Conservation (phyloP, 2,113 vertebrate species). For the Elephantulus edwardii region DNA sequence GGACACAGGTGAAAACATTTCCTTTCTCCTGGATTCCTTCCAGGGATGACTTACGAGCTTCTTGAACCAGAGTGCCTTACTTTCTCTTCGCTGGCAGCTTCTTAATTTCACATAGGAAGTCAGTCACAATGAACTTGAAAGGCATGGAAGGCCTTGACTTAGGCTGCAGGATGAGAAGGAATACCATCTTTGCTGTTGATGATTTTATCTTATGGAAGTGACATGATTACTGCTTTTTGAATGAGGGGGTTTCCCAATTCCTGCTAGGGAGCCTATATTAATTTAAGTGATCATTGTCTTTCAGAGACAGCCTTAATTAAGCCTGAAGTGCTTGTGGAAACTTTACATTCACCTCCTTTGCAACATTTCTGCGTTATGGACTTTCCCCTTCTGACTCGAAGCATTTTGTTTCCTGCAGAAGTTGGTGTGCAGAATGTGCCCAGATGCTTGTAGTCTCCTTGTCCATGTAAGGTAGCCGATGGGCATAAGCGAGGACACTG, state of each 20-base stretch:
- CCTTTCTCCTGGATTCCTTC: neutral
- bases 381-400: neutral
- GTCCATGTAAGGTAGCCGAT: neutral
- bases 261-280: neutral
- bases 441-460: neutral
- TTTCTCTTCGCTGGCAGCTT: neutral
- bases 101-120: constrained; percentile 42
- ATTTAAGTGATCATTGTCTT: constrained; percentile 6
- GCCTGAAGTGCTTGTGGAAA: neutral
- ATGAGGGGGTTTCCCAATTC: constrained; percentile 55
- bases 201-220: constrained; percentile 52
- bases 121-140: constrained; percentile 24
- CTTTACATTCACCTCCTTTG: neutral
- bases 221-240: neutral
- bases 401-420: neutral
- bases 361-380: constrained; percentile 13
- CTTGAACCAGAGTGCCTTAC: neutral
- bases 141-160: neutral
- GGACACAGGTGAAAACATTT: neutral
- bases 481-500: neutral
- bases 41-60: neutral
- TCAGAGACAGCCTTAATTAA: neutral
- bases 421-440: neutral
- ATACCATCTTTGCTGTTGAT: neutral
- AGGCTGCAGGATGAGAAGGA: constrained; percentile 39